Base-by-base conservation (phyloP, 2,888 invertebrate genomes). In the Sympetrum striolatum region DNA sequence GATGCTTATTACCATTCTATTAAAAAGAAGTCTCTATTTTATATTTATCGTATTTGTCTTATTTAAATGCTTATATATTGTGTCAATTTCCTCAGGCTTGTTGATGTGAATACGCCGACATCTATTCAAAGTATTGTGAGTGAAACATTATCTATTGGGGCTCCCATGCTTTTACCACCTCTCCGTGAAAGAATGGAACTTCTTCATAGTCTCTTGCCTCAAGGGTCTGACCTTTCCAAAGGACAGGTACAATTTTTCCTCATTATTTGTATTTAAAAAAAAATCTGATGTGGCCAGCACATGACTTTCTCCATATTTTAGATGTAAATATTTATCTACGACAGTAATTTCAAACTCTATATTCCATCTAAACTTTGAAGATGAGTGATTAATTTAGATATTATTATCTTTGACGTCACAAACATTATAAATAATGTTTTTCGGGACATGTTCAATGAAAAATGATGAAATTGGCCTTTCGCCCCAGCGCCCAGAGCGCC, bases 121-220 rank as follows among this genome's bases (percentile, higher is more conserved):
- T 94, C 94, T 90, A 94, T 96, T 86, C 95, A 95, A 92, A 93
- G 94, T 92, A 94, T 95, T 80, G 95, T 96, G 44, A 94, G 94
- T 90, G 95, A 96, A 91, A 94, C 95, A 31, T 93, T 96, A 79
- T 94, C 95, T 37, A 94, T 95, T 18, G 96, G 96, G 31, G 95
- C 96, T 0, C 94, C 95, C 1, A 93, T 96, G 91, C 93, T 96
- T 31, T 93, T 96, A 58, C 96, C 96, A 2, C 95, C 95, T 58
- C 93, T 96, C 14, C 94, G 94, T 90, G 95, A 96, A 92, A 93
- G 96, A 90, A 94, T 96, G 92, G 95, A 95, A 92, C 93, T 96
- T 82, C 93, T 96, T 58, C 94, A 95, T 91, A 94, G 95, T 8
- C 94, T 96, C 91, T 93, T 96, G 53, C 95, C 95, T 0, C 94